phyloP scores from a whole-genome alignment of 2,797 vertebrate genomes.

The Remorina albescens region DNA sequence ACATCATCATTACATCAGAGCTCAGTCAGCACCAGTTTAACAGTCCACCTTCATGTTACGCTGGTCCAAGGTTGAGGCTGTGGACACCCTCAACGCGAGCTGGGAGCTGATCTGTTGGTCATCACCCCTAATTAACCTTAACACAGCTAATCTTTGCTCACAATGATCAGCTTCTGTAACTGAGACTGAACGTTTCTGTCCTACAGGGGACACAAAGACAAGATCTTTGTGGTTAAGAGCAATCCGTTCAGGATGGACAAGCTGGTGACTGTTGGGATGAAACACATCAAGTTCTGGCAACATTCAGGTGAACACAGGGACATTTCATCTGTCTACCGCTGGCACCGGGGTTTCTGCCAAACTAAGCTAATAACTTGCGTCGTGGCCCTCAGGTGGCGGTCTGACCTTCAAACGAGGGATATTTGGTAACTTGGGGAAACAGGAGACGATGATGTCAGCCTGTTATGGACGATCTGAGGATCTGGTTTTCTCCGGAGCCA shows the following conservation, averaged over 20 bases:
- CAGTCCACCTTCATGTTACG: no score
- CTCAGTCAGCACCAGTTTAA: no score
- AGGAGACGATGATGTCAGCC: constrained; percentile 97
- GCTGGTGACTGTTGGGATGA: constrained; percentile 94
- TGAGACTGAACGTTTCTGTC: background rate
- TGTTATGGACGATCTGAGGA: constrained; percentile 93
- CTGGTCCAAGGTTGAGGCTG: no score
- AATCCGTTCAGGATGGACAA: constrained; percentile 95
- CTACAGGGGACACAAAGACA: constrained; percentile 91
- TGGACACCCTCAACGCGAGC: no score
- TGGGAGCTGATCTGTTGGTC: no score
- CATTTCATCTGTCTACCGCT: no score
- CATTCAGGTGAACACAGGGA: constrained; percentile 89
- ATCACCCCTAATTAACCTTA: no score
- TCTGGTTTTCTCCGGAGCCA: constrained; percentile 93
- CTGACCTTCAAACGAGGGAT: constrained; percentile 91
- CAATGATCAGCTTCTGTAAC: no score
- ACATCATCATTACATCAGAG: no score
- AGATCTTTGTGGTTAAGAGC: constrained; percentile 94
- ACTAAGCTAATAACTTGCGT: background rate
- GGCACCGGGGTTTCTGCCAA: no score
- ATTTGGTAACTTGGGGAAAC: constrained; percentile 89
- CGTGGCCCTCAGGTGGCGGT: constrained; percentile 87
- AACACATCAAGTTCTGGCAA: constrained; percentile 99
- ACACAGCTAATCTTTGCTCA: no score